These are phyloP conservation scores for Minunthozetes semirufus DNA, from an alignment of 2,888 invertebrate species.

Conservation along the genomic window DNA sequence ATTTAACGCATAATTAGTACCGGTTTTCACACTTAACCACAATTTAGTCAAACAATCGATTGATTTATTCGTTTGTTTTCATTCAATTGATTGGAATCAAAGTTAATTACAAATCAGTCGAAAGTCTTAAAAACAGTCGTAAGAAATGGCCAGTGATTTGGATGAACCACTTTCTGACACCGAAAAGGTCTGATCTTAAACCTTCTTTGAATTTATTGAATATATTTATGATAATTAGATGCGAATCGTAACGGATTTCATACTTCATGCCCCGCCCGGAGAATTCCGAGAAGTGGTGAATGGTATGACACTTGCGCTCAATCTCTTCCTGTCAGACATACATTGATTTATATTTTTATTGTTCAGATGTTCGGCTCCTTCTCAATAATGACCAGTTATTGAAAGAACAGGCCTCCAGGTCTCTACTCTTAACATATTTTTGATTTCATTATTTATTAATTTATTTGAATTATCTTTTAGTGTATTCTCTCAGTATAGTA, in stretches of 20 bases:
- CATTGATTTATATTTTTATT: neutral
- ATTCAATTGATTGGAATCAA: neutral
- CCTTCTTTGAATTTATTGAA: neutral
- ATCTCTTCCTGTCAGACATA: too few species aligned
- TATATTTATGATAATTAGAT: slow-evolving; percentile 16
- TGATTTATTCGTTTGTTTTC: neutral
- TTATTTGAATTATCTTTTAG: slow-evolving; percentile 46
- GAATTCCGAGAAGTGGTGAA: slow-evolving; percentile 99
- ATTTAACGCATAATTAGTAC: neutral
- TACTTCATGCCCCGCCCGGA: slow-evolving; percentile 96
- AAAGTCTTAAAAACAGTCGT: neutral
- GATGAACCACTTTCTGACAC: slow-evolving; percentile 29
- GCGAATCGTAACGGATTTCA: slow-evolving; percentile 88
- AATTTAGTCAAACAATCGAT: neutral
- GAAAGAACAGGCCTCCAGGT: slow-evolving; percentile 88
- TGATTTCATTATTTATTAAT: neutral
- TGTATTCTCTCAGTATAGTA: slow-evolving; percentile 97
- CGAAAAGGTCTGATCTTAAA: neutral
- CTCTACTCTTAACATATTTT: slow-evolving; percentile 42
- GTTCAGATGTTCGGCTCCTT: slow-evolving; percentile 73
- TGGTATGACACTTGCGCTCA: slow-evolving; percentile 49
- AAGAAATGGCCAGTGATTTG: slow-evolving; percentile 33
- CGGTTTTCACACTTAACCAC: neutral
- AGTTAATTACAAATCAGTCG: too few species aligned
- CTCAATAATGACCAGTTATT: slow-evolving; percentile 91